Evolutionary conservation across 2,113 vertebrate species (phyloP).

Genomic region (Geococcyx californianus): DNA sequence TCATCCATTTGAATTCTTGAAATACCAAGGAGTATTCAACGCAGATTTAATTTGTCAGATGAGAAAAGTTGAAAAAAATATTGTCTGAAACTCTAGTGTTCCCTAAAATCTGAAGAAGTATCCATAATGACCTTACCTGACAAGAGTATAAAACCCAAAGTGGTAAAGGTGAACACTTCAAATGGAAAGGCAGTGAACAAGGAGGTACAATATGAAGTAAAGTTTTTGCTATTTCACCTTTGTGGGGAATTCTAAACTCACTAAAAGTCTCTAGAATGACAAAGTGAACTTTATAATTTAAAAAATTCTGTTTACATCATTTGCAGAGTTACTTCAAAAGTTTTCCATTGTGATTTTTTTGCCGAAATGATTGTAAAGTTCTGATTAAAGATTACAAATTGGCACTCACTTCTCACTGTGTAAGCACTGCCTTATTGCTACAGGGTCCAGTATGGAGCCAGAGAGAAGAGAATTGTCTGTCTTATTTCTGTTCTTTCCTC

Average conservation of each 20-base stretch:
- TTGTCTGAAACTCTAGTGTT: neutral
- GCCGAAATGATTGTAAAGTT: neutral
- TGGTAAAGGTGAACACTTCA: neutral
- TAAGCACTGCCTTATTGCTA: neutral
- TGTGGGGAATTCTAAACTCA: neutral
- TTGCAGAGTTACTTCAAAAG: neutral
- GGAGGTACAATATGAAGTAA: neutral
- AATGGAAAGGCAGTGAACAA: neutral
- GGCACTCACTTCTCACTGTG: neutral
- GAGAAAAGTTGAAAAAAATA: neutral
- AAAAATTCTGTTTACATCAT: neutral
- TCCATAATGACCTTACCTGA: neutral
- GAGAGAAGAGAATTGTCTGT: neutral
- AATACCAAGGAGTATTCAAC: neutral
- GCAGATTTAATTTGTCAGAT: neutral
- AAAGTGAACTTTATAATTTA: neutral
- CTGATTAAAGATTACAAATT: neutral
- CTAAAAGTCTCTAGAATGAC: neutral
- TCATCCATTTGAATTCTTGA: conserved; percentile 20
- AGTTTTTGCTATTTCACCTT: neutral
- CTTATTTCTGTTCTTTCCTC: neutral
- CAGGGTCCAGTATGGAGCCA: neutral
- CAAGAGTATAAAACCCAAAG: neutral
- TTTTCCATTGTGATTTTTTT: neutral
- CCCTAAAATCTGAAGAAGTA: neutral